Base-by-base conservation (phyloP, 2,113 vertebrate species). In the Eleginops maclovinus region DNA sequence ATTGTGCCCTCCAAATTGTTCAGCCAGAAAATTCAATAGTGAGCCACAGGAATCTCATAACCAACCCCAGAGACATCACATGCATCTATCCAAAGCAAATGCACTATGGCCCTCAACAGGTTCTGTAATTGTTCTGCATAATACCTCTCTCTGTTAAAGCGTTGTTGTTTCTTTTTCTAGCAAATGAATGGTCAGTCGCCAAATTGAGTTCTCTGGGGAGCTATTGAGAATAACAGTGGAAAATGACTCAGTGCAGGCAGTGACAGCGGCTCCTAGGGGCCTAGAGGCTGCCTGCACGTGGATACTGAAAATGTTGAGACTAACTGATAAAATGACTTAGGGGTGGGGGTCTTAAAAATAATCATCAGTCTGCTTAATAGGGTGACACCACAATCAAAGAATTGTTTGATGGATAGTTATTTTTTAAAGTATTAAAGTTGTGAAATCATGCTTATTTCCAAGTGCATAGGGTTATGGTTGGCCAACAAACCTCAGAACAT, bases 191-290 rank as follows among this genome's bases (percentile, higher is more conserved):
- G 76, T 77, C 81, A 21, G 59, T 79, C 81, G 62, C 55, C 65
- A 74, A 72, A 88, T 83, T 85, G 70, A 64, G 63, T 74, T 24
- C 78, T 76, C 81, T 51, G 58, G 78, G 75, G 75, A 79, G 54
- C 74, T 84, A 82, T 91, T 0, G 19, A 50, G 62, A 79, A 62
- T 36, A 1, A 24, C 11, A 47, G 50, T 60, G 63, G 58, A 36
- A 66, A 65, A 82, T 12, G 69, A 41, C 54, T 76, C 56, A 7
- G 41, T 10, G 47, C 21, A 17, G 12, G 31, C 46, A 4, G 73
- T 75, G 84, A 73, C 79, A 70, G 81, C 56, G 0, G 69, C 53
- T 77, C 86, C 77, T 68, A 0, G 21, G 71, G 26, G 78, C 16
- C 51, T 10, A 14, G 28, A 60, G 64, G 60, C 55, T 12, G 51